Evolutionary conservation across 2,113 vertebrate genomes (phyloP), one percentile per base, ranked within the genome.

Genomic region (Cavia porcellus): DNA sequence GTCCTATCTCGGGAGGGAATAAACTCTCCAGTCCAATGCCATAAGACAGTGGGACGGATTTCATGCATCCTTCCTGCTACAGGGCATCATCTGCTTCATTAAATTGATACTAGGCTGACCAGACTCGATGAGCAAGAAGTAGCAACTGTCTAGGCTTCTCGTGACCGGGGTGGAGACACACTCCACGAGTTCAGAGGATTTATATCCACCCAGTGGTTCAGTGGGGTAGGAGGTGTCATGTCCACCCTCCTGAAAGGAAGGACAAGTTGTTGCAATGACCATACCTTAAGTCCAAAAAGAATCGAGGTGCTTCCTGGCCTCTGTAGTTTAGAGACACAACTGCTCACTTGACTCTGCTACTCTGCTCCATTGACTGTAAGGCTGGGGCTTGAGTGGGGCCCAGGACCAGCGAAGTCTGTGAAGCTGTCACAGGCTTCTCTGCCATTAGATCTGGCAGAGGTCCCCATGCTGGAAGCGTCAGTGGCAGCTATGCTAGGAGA

Each of bases 351-450:
- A 42, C 28, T 64, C 30, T 5, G n/a, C 24, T 45, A 3, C 50
- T 75, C 32, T 28, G 85, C 47, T 13, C 50, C 0, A 2, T 24
- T 66, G 79, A n/a, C 32, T 10, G 35, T 28, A 68, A 81, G 72
- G 14, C 62, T 72, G 55, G 9, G 62, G 72, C 52, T 64, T 20
- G 14, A 87, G 52, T 1, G 68, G 55, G 61, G 25, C 32, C 88
- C 8, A 68, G 62, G 55, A 35, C 25, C 74, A 45, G 68, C 81
- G 61, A 57, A 77, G 68, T 57, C 11, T 81, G 14, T 22, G 85
- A 84, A 87, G 80, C 77, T 92, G 94, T n/a, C 17, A 1, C 62
- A 75, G 86, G 92, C 84, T 95, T 75, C 72, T 80, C 61, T 92
- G 87, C 55, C 87, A 30, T 90, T 52, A 6, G 32, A 81, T 24